phyloP scores from a whole-genome alignment of 1,140 invertebrate species.

The Prorops nasuta region DNA sequence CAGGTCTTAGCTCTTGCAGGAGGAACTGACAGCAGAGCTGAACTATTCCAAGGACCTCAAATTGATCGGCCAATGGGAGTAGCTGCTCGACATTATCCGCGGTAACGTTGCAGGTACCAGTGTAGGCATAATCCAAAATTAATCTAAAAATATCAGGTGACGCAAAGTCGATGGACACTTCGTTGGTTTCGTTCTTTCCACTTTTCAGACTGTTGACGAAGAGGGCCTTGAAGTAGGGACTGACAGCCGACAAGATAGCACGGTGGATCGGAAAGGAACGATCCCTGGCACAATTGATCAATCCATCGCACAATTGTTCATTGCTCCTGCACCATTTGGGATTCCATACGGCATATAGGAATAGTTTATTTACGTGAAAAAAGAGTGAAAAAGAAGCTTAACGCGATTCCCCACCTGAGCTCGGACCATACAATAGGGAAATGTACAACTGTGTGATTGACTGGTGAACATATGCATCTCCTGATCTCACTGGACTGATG shows the following conservation, averaged over 20 bases:
- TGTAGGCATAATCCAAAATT: slow-evolving; percentile 80
- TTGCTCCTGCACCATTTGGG: slow-evolving; percentile 63
- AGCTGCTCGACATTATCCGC: slow-evolving; percentile 75
- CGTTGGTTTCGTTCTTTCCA: slow-evolving; percentile 58
- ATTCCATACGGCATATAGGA: no score
- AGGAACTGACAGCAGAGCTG: slow-evolving; percentile 77
- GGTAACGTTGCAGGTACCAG: slow-evolving; percentile 69
- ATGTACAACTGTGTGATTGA: slow-evolving; percentile 49
- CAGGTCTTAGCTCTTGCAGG: slow-evolving; percentile 61
- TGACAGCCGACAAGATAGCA: slow-evolving; percentile 78
- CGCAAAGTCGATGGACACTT: slow-evolving; percentile 70
- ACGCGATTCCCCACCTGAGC: slow-evolving; percentile 44
- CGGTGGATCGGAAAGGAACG: slow-evolving; percentile 74
- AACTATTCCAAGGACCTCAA: slow-evolving; percentile 75
- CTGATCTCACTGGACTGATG: slow-evolving; percentile 24
- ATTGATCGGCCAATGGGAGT: slow-evolving; percentile 73
- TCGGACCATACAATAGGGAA: slow-evolving; percentile 67
- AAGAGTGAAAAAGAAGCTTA: neutral
- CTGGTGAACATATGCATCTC: slow-evolving; percentile 44
- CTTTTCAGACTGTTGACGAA: slow-evolving; percentile 74
- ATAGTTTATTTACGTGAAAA: slow-evolving; percentile 1
- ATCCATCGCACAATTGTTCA: slow-evolving; percentile 78
- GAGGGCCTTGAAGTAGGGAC: slow-evolving; percentile 80
- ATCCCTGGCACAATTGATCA: slow-evolving; percentile 70
- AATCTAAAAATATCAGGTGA: slow-evolving; percentile 67